phyloP scores from a whole-genome alignment of 1,140 invertebrate species.

The Ridgeia piscesae region DNA sequence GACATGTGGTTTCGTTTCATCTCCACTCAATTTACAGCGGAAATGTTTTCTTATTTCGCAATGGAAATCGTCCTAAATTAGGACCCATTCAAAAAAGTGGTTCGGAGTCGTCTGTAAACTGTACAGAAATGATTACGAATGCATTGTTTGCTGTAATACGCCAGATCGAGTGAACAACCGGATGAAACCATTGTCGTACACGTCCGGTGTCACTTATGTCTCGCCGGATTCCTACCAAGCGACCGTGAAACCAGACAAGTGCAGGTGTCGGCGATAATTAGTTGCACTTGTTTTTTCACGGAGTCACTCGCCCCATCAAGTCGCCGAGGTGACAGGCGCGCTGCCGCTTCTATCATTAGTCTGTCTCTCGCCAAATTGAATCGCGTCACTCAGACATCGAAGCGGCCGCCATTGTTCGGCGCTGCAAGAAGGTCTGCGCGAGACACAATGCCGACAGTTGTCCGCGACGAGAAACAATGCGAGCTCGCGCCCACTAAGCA shows the following conservation, averaged over 20 bases:
- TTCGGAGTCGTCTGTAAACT: neutral
- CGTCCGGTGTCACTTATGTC: neutral
- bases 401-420: neutral
- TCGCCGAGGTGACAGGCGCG: neutral
- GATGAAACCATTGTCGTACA: neutral
- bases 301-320: neutral
- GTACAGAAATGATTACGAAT: neutral
- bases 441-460: neutral
- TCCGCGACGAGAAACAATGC: neutral
- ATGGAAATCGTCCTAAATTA: neutral
- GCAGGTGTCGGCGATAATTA: neutral
- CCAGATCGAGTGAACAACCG: neutral
- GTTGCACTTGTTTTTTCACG: neutral
- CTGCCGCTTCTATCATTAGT: neutral
- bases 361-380: neutral
- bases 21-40: neutral
- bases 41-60: neutral
- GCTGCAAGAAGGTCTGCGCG: neutral
- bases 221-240: neutral
- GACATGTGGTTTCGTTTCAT: neutral
- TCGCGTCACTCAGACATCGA: neutral
- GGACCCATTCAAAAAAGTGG: neutral
- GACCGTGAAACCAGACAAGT: neutral
- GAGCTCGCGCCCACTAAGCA: neutral
- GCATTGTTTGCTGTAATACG: neutral